Base-by-base conservation (phyloP, 1,140 invertebrate genomes). In the Aplysia californica region DNA sequence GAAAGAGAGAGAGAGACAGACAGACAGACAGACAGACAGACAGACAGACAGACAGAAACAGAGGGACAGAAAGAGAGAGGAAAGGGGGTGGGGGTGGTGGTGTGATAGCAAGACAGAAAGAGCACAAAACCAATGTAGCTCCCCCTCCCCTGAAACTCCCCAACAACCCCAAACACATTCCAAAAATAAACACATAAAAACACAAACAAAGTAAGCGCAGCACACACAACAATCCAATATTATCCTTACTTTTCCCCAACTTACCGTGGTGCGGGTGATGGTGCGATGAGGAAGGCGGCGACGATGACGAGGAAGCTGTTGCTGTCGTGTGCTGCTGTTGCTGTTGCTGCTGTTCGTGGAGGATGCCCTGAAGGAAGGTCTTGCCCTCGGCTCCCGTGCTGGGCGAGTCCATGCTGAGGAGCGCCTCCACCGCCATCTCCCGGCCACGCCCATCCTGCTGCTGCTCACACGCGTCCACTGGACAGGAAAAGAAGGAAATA, bases 331-430 rank as follows among this genome's bases (percentile, higher is more conserved):
- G n/a, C n/a, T n/a, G n/a, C n/a, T n/a, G n/a, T n/a, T 65, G 66
- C 55, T 65, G 18, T 18, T 50, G 41, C 39, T 82, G 80, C 41
- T 82, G 78, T 33, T 75, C 66, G 33, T 79, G 69, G 20, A 85
- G 80, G 61, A 93, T 92, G 15, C 92, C 92, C 79, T 93, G 93
- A 33, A 93, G 89, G 38, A 93, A 91, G 86, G 88, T 84, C 80
- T 86, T 86, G 61, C 76, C 85, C 66, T 89, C 87, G 1, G 76
- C 77, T 26, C 76, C 82, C n/a, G 83, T 80, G 55, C 82, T 83
- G 18, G 87, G 86, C 2, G 85, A 85, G 75, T 87, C 85, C 88
- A 87, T 86, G 68, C 84, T 83, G 58, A 88, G 79, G 26, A 88
- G 75, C 1, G 85, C 86, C 64, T 87, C 86, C 20, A 84, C 87